Base-by-base conservation (phyloP, 2,113 vertebrate genomes). In the Lanius collurio region DNA sequence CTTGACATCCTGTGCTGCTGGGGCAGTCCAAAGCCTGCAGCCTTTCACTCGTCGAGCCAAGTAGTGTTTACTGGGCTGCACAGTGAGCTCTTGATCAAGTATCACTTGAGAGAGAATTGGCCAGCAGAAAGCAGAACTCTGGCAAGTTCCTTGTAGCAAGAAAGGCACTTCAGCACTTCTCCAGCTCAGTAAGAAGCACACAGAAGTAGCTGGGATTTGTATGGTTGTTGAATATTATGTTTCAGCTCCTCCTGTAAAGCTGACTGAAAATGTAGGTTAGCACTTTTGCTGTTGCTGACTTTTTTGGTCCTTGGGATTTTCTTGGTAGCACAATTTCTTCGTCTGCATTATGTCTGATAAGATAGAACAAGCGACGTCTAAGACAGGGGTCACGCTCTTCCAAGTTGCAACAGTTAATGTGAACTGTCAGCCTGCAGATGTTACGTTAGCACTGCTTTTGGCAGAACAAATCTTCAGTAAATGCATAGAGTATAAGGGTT, bases 391-490 rank as follows among this genome's bases (percentile, higher is more conserved):
- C 94, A 92, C 8, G 76, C 80, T 94, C 80, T 84, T 95, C 87
- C 1, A 1, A 73, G 77, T 22, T 74, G 67, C 93, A 96, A 87
- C 57, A 89, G 94, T 96, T 97, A 97, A 97, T 96, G 74, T 42
- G 87, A 97, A 96, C 89, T 92, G 95, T 97, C 96, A 97, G 94
- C 84, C 74, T 88, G 87, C 95, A 97, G 95, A 95, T 97, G 95
- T 94, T 97, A 75, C 12, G 37, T 95, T 93, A 92, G 26, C 47
- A 35, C 68, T 88, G 78, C 75, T 88, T 93, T 91, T 77, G 90
- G 89, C 77, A 94, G 93, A 97, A 94, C 91, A 89, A 91, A 95
- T 96, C 93, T 95, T 76, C 68, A 94, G 19, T 75, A 94, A 91
- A 89, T 87, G 59, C 84, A 82, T 3, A 55, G 33, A 81, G 7